Percentiles rank a stretch among this genome's conserved stretches.
Evolutionary conservation across 2,888 invertebrate species (phyloP).

Genomic region (Drosophila cracens): DNA sequence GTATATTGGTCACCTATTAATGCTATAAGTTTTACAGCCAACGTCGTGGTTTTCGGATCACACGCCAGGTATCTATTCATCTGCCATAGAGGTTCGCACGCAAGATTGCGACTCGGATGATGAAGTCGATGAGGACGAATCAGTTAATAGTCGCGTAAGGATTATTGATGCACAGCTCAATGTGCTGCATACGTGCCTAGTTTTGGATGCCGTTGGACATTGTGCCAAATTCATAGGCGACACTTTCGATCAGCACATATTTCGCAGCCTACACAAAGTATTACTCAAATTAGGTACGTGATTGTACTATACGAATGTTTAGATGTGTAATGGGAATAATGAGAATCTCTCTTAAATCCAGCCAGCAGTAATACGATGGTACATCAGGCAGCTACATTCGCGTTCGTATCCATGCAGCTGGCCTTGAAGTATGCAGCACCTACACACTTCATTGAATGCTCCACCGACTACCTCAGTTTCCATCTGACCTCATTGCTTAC

Average conservation of each 20-base stretch:
- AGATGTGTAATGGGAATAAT: not conserved
- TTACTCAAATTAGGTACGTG: conserved; percentile 89
- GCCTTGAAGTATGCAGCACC: conserved; percentile 87
- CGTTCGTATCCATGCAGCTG: conserved; percentile 87
- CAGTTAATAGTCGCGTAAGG: conserved; percentile 65
- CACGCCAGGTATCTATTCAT: conserved; percentile 84
- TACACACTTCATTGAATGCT: conserved; percentile 88
- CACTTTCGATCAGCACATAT: conserved; percentile 87
- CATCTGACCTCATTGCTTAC: conserved; percentile 89
- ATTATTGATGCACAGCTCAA: conserved; percentile 87
- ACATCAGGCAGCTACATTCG: conserved; percentile 87
- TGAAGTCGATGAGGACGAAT: conserved; percentile 74
- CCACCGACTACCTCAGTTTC: conserved; percentile 91
- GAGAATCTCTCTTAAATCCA: conserved; percentile 72
- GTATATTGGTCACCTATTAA: not conserved
- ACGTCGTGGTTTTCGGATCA: conserved; percentile 82
- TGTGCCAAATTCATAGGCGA: conserved; percentile 86
- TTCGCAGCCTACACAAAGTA: conserved; percentile 89
- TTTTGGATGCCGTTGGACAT: conserved; percentile 89
- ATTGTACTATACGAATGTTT: not conserved
- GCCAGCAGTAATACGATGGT: conserved; percentile 89
- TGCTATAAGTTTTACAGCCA: conserved; percentile 53
- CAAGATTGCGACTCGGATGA: conserved; percentile 83
- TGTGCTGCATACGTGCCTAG: conserved; percentile 88
- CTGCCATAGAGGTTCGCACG: conserved; percentile 83